Evolutionary conservation across 2,113 vertebrate genomes (phyloP).

Genomic region (Pseudonaja textilis): DNA sequence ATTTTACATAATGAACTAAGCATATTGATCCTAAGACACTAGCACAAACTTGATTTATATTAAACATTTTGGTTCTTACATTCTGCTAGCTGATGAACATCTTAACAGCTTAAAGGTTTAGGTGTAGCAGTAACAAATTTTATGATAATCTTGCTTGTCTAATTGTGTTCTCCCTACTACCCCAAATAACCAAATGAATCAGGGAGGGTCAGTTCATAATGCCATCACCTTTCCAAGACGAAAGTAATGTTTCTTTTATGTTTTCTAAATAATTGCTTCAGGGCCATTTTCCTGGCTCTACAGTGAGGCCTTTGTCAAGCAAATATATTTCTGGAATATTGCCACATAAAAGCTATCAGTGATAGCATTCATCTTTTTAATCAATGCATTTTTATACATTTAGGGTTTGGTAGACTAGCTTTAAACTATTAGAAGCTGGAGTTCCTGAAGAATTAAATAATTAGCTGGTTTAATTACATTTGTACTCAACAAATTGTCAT

Average conservation of each 20-base stretch:
- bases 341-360: background rate
- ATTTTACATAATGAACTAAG: background rate
- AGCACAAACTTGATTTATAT: background rate
- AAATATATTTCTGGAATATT: background rate
- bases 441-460: background rate
- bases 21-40: background rate
- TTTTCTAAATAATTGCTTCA: background rate
- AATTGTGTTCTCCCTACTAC: background rate
- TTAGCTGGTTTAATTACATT: background rate
- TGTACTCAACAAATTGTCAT: background rate
- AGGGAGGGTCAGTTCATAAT: background rate
- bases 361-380: background rate
- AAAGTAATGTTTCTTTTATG: background rate
- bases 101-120: background rate
- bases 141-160: background rate
- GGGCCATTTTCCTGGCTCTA: background rate
- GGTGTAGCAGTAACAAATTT: background rate
- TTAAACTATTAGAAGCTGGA: background rate
- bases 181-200: background rate
- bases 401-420: background rate
- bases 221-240: background rate
- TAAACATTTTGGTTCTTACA: background rate
- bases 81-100: background rate
- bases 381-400: background rate
- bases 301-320: background rate